These are phyloP conservation scores for Hoplias malabaricus DNA, from an alignment of 2,113 vertebrate genomes.

Conservation along the genomic window DNA sequence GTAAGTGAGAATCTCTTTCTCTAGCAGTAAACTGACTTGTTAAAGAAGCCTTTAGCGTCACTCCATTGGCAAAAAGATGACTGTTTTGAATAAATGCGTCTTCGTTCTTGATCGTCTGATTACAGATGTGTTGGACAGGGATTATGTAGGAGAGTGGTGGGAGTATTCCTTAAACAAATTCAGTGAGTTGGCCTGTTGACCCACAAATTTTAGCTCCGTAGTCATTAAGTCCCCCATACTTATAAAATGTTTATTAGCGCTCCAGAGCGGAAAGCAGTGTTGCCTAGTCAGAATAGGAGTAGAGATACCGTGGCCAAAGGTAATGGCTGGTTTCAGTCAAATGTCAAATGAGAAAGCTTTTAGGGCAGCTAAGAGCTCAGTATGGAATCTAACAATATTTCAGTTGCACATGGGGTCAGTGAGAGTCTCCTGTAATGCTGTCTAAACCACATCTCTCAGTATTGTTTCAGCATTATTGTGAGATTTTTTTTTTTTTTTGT, in stretches of 20 bases:
- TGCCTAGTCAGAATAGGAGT: not conserved
- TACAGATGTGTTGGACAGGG: not conserved
- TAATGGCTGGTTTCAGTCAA: not conserved
- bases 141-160: not conserved
- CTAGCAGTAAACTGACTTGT: no score
- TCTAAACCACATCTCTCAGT: constrained; percentile 7
- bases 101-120: no score
- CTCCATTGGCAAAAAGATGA: no score
- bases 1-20: no score
- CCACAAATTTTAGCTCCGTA: not conserved
- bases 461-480: constrained; percentile 16
- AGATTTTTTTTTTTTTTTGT: constrained; percentile 9
- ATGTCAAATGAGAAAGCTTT: not conserved
- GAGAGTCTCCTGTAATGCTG: constrained; percentile 6
- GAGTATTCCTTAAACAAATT: not conserved
- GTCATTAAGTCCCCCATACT: not conserved
- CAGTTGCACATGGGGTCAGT: not conserved
- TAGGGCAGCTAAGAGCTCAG: not conserved
- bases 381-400: not conserved
- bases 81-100: no score
- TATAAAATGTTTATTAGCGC: not conserved
- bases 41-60: no score
- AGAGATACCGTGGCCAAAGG: not conserved
- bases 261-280: not conserved
- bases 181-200: not conserved